phyloP scores from a whole-genome alignment of 2,113 vertebrate species.

The Pogona vitticeps region DNA sequence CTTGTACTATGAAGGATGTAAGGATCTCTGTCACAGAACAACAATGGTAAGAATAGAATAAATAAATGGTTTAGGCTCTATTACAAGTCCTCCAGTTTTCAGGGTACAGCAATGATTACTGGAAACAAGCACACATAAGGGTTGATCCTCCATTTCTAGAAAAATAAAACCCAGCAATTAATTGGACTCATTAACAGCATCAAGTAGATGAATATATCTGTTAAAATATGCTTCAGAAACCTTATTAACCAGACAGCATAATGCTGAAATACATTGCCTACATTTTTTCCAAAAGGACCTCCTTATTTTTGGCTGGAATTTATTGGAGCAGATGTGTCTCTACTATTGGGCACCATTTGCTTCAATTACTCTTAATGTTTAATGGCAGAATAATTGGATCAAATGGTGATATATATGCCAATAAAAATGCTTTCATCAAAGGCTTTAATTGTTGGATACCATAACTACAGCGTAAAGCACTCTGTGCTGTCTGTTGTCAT shows the following conservation, averaged over 20 bases:
- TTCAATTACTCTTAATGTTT: slow-evolving; percentile 71
- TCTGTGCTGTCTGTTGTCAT: slow-evolving; percentile 65
- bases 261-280: slow-evolving; percentile 54
- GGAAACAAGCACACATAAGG: background rate
- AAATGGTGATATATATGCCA: slow-evolving; percentile 65
- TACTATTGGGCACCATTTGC: slow-evolving; percentile 64
- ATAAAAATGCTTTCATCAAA: slow-evolving; percentile 66
- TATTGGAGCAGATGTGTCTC: slow-evolving; percentile 64
- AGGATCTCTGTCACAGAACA: too few species aligned
- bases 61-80: background rate
- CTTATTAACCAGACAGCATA: slow-evolving; percentile 54
- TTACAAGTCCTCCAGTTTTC: background rate
- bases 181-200: slow-evolving; percentile 53
- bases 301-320: slow-evolving; percentile 63
- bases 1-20: too few species aligned
- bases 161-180: background rate
- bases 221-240: slow-evolving; percentile 61
- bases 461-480: slow-evolving; percentile 27
- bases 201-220: slow-evolving; percentile 55
- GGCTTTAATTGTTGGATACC: slow-evolving; percentile 62
- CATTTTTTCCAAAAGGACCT: slow-evolving; percentile 26
- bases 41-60: too few species aligned
- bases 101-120: background rate
- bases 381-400: slow-evolving; percentile 68
- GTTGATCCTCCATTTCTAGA: background rate